phyloP scores from a whole-genome alignment of 2,888 invertebrate species.

The Calameuta idolon region DNA sequence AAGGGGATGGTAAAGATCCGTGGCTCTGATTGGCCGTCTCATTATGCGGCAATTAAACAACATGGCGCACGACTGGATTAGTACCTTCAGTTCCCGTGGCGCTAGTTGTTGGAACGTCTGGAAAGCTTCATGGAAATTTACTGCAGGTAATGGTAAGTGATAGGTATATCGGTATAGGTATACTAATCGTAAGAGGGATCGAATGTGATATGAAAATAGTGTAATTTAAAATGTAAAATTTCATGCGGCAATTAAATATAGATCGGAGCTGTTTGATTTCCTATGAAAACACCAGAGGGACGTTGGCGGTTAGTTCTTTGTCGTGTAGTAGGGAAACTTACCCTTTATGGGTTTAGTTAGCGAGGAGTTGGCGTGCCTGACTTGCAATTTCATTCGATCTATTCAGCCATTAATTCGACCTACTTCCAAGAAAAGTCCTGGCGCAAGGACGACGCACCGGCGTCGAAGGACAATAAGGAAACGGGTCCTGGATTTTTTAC shows the following conservation, averaged over 20 bases:
- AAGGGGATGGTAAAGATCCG: constrained; percentile 19
- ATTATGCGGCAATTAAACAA: constrained; percentile 49
- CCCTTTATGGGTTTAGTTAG: neutral
- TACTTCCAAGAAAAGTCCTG: constrained; percentile 21
- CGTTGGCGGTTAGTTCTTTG: neutral
- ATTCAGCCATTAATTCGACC: constrained; percentile 19
- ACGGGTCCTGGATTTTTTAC: neutral
- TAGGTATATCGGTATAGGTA: neutral
- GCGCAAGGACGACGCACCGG: neutral
- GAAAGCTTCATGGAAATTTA: neutral
- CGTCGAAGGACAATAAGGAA: neutral
- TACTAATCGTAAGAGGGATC: neutral
- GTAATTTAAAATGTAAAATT: neutral
- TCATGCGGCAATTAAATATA: neutral
- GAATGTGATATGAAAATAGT: neutral
- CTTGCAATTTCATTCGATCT: constrained; percentile 21
- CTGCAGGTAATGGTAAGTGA: neutral
- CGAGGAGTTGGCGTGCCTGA: constrained; percentile 11
- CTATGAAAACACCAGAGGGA: neutral
- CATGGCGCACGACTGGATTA: constrained; percentile 43
- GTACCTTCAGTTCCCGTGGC: constrained; percentile 40
- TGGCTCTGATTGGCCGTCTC: constrained; percentile 39
- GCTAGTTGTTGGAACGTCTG: constrained; percentile 38
- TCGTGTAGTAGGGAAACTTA: neutral
- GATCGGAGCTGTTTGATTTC: neutral